Base-by-base conservation (phyloP, 2,888 invertebrate species). In the Sympetrum striolatum region DNA sequence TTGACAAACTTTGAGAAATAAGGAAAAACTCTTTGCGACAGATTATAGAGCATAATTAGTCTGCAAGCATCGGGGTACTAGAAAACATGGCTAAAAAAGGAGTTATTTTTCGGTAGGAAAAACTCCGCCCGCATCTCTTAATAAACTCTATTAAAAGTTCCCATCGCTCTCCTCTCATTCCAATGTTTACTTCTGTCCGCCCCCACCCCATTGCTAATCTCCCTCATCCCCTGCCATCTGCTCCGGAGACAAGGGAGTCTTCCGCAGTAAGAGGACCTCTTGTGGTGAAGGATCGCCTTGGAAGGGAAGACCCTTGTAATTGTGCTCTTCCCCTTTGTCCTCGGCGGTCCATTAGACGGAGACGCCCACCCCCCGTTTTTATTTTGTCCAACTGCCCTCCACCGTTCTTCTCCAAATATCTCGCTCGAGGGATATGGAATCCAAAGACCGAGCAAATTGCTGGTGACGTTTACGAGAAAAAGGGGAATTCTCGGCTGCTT, bases 301-400 rank as follows among this genome's bases (percentile, higher is more conserved):
- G 64, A 64, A 35, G 82, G 6, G 48, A 58, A 35, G 58, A 82
- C 82, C 82, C 82, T 82, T 82, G 82, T 82, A 82, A 82, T 82
- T 60, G 82, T 58, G 53, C 58, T 31, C 31, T 82, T 35, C 37
- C 82, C 82, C 53, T 82, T 82, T 82, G 82, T 82, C 82, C 82
- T 58, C 58, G 18, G 58, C 58, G 82, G 82, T 81, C 53, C 81
- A 44, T 81, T 81, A 81, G 81, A 48, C 37, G 82, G 2, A 58
- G 53, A 5, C 80, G 15, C 80, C 18, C 6, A 37, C 22, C 39
- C 37, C 37, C 73, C 44, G 15, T 58, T 18, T 37, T 37, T 31
- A 31, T 37, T 80, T 37, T 37, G 15, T 80, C 37, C 31, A 37
- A 80, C 35, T 35, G 31, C 80, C 31, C 37, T 37, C 22, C 10